Evolutionary conservation across 1,140 invertebrate species (phyloP).

Genomic region (Propsilocerus akamusi): DNA sequence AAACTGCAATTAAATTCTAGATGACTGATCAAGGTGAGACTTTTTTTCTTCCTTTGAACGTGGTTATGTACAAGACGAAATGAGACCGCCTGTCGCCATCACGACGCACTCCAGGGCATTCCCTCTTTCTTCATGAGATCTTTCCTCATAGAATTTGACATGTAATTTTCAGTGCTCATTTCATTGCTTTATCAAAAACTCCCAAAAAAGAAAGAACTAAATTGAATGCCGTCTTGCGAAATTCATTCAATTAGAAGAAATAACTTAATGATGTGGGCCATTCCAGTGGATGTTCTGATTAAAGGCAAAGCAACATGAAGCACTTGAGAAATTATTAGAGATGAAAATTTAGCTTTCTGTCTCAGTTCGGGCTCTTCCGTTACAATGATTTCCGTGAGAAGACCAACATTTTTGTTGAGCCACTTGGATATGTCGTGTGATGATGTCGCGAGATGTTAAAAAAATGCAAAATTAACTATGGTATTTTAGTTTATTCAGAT

Average conservation of each 20-base stretch:
- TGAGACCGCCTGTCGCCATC: background rate
- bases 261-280: background rate
- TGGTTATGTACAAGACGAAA: too few relatives aligned
- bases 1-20: background rate
- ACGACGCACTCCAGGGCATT: background rate
- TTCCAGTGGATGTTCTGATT: background rate
- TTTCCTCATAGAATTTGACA: background rate
- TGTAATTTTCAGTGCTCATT: background rate
- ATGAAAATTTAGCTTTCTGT: background rate
- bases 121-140: background rate
- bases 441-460: background rate
- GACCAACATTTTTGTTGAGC: background rate
- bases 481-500: too few relatives aligned
- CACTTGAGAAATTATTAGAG: background rate
- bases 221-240: background rate
- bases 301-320: background rate
- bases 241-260: constrained; percentile 4
- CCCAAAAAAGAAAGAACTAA: background rate
- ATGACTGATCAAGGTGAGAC: background rate
- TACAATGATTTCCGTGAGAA: background rate
- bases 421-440: too few relatives aligned
- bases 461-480: background rate
- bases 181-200: background rate
- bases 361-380: background rate
- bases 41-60: background rate